Conservation (phyloP, 2,888 invertebrate species). For the Meliscaeva auricollis region DNA sequence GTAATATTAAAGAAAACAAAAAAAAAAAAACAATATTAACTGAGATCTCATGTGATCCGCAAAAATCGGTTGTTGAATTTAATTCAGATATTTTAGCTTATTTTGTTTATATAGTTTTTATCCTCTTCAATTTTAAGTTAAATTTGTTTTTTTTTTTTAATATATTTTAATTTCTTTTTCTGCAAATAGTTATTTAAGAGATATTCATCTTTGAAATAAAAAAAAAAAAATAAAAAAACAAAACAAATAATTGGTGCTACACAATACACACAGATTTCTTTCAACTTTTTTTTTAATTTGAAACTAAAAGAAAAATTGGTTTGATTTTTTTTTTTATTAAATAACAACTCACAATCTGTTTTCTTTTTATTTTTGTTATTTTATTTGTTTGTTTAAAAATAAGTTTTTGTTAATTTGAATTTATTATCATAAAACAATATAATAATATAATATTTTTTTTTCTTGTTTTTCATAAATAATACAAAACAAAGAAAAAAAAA, state of each 20-base stretch:
- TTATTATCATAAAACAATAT: conserved; percentile 7
- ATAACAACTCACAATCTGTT: conserved; percentile 26
- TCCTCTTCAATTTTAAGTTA: conserved; percentile 40
- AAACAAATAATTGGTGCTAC: conserved; percentile 76
- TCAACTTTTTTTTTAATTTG: background rate
- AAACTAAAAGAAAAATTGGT: conserved; percentile 8
- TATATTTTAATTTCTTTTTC: conserved; percentile 45
- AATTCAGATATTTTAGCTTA: conserved; percentile 77
- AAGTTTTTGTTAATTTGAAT: conserved; percentile 12
- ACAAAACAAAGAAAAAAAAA: conserved; percentile 36
- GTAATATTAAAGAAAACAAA: conserved; percentile 36
- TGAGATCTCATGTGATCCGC: conserved; percentile 76
- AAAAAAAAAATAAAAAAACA: conserved; percentile 46
- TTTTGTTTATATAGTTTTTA: conserved; percentile 69
- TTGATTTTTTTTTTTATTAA: background rate
- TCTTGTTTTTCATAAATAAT: conserved; percentile 65
- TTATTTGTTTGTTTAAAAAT: conserved; percentile 69
- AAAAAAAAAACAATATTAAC: conserved; percentile 65
- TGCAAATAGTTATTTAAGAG: conserved; percentile 72
- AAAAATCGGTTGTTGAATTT: conserved; percentile 78
- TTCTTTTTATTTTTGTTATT: conserved; percentile 62
- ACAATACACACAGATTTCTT: conserved; percentile 69
- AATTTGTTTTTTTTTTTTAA: conserved; percentile 20
- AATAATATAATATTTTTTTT: conserved; percentile 9
- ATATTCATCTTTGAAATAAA: conserved; percentile 44